Base-by-base conservation (phyloP, 2,113 vertebrate genomes). In the Limanda limanda region DNA sequence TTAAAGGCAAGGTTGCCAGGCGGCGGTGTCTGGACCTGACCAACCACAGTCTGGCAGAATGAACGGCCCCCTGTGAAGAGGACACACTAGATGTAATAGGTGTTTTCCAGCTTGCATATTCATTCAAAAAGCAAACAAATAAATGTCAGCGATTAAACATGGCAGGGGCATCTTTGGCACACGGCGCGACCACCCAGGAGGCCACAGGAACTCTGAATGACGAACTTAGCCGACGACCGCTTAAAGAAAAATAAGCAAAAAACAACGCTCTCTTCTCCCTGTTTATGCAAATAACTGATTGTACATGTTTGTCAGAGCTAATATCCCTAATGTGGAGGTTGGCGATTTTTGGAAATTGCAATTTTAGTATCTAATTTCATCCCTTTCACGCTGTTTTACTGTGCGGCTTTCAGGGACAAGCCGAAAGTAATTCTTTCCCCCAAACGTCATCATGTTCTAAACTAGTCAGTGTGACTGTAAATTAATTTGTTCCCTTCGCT, bases 121-220 rank as follows among this genome's bases (percentile, higher is more conserved):
- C 86, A 88, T 91, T 86, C 89, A 74, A 68, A 93, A 90, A 74
- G 81, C 89, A 94, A 93, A 94, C 89, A 93, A 95, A 93, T 92
- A 94, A 90, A 92, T 83, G 76, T 84, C 66, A 55, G 64, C 85
- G 90, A 92, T 90, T 92, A 93, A 93, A 95, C 89, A 93, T 37
- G 48, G 64, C 42, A n/a, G 82, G 80, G 82, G 86, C 89, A 92
- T 91, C 88, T 74, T 92, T 94, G 92, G 91, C 89, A 40, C 20
- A 5, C 24, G 52, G 70, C 20, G 1, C 3, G 93, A 81, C 94
- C 94, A 94, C 92, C 92, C 92, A 92, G 69, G 69, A 79, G 62
- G 86, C 87, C 83, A 21, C 71, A 71, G 54, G 76, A 67, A 74
- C 83, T 35, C 78, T 8, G 55, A 51, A 76, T 82, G 88, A 88